These are phyloP conservation scores for Drosophila limbata DNA, from an alignment of 2,888 invertebrate species.

Conservation along the genomic window DNA sequence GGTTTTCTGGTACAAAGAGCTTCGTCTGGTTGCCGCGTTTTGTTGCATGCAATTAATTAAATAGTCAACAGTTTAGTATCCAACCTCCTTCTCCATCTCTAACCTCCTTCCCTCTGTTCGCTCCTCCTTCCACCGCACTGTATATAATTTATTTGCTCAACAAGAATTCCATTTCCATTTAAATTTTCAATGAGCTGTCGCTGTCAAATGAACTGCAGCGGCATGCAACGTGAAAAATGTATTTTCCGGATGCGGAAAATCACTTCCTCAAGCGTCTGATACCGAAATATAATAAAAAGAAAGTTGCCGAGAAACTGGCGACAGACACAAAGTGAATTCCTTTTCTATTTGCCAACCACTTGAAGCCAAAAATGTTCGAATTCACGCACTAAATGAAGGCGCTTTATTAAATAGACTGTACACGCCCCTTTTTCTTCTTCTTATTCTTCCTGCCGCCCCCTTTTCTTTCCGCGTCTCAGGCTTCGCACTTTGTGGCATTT, in stretches of 20 bases:
- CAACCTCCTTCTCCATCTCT: not conserved
- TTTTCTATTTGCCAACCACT: constrained; percentile 31
- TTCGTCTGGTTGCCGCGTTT: constrained; percentile 9
- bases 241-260: constrained; percentile 12
- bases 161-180: constrained; percentile 30
- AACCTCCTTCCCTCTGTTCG: not conserved
- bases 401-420: constrained; percentile 23
- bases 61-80: constrained; percentile 29
- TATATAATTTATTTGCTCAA: constrained; percentile 28
- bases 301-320: not conserved
- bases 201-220: constrained; percentile 26
- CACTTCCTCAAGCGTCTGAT: constrained; percentile 14
- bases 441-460: not conserved
- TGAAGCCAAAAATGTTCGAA: constrained; percentile 22
- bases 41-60: constrained; percentile 42
- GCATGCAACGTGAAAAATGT: constrained; percentile 14
- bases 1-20: not conserved
- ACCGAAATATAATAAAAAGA: constrained; percentile 4
- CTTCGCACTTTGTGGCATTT: not conserved
- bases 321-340: constrained; percentile 16
- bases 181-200: constrained; percentile 42
- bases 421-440: not conserved
- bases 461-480: not conserved
- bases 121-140: not conserved
- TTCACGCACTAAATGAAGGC: constrained; percentile 30